Base-by-base conservation (phyloP, 2,888 invertebrate species). In the Tiliacea aurago region DNA sequence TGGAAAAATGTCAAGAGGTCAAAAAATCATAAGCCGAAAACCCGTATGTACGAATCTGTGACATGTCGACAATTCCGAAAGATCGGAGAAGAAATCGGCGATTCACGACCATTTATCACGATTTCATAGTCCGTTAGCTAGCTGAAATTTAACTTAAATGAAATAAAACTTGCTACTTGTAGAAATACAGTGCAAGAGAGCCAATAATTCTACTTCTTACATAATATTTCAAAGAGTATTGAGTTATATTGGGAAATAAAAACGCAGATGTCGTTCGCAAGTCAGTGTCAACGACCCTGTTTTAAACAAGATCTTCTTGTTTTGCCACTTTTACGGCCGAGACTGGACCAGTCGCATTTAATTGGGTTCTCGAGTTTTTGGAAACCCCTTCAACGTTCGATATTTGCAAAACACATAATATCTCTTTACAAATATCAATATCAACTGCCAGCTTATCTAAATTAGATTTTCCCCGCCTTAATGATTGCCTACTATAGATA, bases 241-340 rank as follows among this genome's bases (percentile, higher is more conserved):
- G 49, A 56, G 56, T 67, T 69, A 51, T 59, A 64, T 11, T 55
- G 28, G 59, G 59, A 67, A 73, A 71, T 70, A 75, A 75, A 78
- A 76, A 75, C 58, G 61, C 77, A 58, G 51, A 67, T 56, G 59
- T 66, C 63, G 77, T 49, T 69, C 67, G 73, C 63, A 70, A 64
- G 61, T 20, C 70, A 55, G 73, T 80, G 84, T 85, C 80, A 81
- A 73, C 80, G 81, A 84, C 84, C 86, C 73, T 65, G 64, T 69
- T 83, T 58, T 58, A 78, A 84, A 83, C 86, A 70, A 76, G 86
- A 76, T 78, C 55, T 83, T 76, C 87, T 78, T 67, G 86, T 84
- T 84, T 70, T 45, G 43, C 73, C 49, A 73, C 69, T 79, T 73
- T 58, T 70, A 49, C 33, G 28, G 13, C 20, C 61, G 63, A 49